phyloP scores from a whole-genome alignment of 2,113 vertebrate genomes.

The Brienomyrus brachyistius region DNA sequence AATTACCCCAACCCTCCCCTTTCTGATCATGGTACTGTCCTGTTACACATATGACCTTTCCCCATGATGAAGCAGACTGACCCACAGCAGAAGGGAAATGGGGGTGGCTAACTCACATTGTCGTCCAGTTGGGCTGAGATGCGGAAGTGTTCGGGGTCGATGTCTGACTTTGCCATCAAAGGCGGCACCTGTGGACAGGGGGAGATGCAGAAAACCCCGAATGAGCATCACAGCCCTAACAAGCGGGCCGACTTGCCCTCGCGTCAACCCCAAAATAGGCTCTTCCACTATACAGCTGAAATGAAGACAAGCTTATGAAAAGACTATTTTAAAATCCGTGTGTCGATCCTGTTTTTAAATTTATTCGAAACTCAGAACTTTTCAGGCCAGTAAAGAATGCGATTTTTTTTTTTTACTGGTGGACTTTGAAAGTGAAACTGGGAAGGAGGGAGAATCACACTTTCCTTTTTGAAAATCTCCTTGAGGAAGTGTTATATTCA shows the following conservation, averaged over 20 bases:
- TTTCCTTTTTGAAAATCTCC: not conserved
- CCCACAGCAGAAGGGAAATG: not conserved
- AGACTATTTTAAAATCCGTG: not conserved
- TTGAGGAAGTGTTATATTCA: not conserved
- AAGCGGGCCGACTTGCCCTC: not conserved
- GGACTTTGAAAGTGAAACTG: not conserved
- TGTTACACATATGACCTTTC: not conserved
- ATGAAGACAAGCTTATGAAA: not conserved
- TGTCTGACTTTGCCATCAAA: slow-evolving; percentile 81
- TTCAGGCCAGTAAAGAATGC: not conserved
- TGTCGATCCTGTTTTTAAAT: not conserved
- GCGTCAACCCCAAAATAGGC: too few species aligned
- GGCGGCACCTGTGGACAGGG: slow-evolving; percentile 72
- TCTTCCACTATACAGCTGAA: not conserved
- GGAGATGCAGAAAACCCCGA: not conserved
- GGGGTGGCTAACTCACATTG: slow-evolving; percentile 75
- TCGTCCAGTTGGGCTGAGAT: slow-evolving; percentile 95
- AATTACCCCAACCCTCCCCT: not conserved
- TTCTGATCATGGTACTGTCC: not conserved
- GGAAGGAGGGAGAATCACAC: not conserved
- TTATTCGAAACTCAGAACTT: not conserved
- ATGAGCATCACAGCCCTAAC: not conserved
- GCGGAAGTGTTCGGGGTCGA: slow-evolving; percentile 87
- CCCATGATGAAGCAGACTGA: not conserved
- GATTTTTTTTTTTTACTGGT: not conserved